phyloP scores from a whole-genome alignment of 2,888 invertebrate genomes.

The Phragmatobia fuliginosa region DNA sequence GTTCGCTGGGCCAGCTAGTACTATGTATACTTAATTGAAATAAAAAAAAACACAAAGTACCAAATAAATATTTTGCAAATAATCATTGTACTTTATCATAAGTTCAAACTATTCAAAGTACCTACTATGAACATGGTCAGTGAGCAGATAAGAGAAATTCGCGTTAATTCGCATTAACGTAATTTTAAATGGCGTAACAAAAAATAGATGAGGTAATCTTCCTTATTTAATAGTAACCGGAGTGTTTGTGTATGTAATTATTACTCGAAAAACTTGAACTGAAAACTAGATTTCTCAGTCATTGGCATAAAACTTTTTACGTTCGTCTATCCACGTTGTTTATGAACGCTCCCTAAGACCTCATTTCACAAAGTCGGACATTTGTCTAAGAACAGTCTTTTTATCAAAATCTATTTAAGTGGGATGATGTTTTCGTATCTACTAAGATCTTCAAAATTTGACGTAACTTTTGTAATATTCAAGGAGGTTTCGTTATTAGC shows the following conservation, averaged over 20 bases:
- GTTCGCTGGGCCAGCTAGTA: too few relatives aligned
- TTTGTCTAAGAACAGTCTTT: neutral
- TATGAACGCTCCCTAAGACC: slow-evolving; percentile 4
- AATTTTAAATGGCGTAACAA: neutral
- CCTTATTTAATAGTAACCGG: neutral
- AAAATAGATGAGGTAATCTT: neutral
- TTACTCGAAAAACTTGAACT: neutral
- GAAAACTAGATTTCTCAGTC: neutral
- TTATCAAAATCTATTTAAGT: neutral
- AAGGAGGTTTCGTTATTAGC: neutral
- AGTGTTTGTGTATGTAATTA: neutral
- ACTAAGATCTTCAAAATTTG: neutral
- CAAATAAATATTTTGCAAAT: neutral
- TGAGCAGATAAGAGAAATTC: neutral
- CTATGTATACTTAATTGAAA: too few relatives aligned
- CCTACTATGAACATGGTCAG: neutral
- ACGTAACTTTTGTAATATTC: neutral
- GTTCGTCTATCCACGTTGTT: neutral
- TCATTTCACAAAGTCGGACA: neutral
- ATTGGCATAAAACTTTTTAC: neutral
- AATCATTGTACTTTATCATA: neutral
- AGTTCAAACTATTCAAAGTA: neutral
- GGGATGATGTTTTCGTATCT: neutral
- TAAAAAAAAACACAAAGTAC: too few relatives aligned
- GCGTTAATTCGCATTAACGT: neutral